A percentile compares a stretch with the other conserved stretches of the same genome.
These are phyloP conservation scores for Drosophila willistoni DNA, from an alignment of 1,140 invertebrate genomes.

Conservation along the genomic window DNA sequence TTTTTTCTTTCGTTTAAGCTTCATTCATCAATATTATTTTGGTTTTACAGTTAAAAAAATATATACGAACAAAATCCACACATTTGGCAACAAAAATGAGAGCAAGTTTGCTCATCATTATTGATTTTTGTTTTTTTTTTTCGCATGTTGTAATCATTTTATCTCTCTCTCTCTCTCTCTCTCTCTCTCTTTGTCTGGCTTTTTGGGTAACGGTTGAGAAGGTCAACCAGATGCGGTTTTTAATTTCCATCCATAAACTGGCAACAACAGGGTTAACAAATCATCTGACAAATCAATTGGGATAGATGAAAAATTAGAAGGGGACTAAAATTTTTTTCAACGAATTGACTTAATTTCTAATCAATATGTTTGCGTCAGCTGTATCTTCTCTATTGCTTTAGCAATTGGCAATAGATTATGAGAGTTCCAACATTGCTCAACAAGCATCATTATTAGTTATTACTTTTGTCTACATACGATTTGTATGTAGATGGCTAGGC, in stretches of 20 bases:
- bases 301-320: background rate
- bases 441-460: constrained; percentile 16
- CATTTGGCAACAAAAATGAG: constrained; percentile 47
- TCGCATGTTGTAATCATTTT: constrained; percentile 61
- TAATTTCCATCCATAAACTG: constrained; percentile 32
- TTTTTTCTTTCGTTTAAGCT: constrained; percentile 46
- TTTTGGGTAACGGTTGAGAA: constrained; percentile 65
- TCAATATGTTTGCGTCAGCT: background rate
- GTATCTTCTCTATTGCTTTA: background rate
- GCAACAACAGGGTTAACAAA: constrained; percentile 15
- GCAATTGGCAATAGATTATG: background rate
- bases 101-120: constrained; percentile 55
- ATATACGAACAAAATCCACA: constrained; percentile 26
- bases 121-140: constrained; percentile 40
- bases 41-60: constrained; percentile 68
- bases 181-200: background rate
- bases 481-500: constrained; percentile 39
- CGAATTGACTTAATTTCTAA: background rate
- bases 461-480: background rate
- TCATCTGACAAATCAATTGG: constrained; percentile 13
- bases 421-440: constrained; percentile 20
- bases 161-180: constrained; percentile 37
- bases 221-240: constrained; percentile 70
- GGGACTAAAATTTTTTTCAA: too few species aligned
- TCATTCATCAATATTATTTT: constrained; percentile 51